Evolutionary conservation across 1,140 invertebrate genomes (phyloP), one percentile per base, ranked within the genome.

Genomic region (Lasioglossum albipes): DNA sequence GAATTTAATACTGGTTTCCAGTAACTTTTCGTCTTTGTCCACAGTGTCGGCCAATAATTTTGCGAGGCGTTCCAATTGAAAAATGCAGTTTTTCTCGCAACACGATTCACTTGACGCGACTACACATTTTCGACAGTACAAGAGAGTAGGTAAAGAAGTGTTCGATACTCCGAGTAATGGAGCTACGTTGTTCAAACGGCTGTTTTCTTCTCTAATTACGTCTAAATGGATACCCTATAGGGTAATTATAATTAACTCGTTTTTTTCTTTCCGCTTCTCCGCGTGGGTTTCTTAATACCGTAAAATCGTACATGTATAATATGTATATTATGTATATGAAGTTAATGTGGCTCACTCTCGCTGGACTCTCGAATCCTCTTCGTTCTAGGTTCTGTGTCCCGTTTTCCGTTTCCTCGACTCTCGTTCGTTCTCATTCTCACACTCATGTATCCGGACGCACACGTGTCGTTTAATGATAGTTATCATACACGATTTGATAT

Each of bases 401-500:
- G 13, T 41, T 27, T 27, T 70, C n/a, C 22, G 52, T 18, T 22
- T 49, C 10, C 52, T 66, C 7, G 2, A 7, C 49, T n/a, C 3
- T 45, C 41, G 18, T 13, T 65, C 64, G 16, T 59, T 84, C 36
- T 18, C 45, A 41, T 79, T 49, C 45, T 49, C 45, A 49, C 45
- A 81, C 73, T 64, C 83, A 79, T 18, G 62, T 49, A 83, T 57
- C 31, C 79, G 75, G 41, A 59, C 77, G 80, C 75, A 67, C 75
- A 78, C 49, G 31, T 66, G 61, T 57, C 72, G 69, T 12, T 85
- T 76, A 81, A 78, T 69, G 22, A 78, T 81, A 79, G 41, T 75
- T 79, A 83, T 80, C 81, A 84, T 84, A 84, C 78, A 84, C 64
- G 86, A 80, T 87, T 86, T 87, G 84, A 84, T 87, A 87, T 84